Conservation (phyloP, 2,888 invertebrate species). For the Julus scandinavius region DNA sequence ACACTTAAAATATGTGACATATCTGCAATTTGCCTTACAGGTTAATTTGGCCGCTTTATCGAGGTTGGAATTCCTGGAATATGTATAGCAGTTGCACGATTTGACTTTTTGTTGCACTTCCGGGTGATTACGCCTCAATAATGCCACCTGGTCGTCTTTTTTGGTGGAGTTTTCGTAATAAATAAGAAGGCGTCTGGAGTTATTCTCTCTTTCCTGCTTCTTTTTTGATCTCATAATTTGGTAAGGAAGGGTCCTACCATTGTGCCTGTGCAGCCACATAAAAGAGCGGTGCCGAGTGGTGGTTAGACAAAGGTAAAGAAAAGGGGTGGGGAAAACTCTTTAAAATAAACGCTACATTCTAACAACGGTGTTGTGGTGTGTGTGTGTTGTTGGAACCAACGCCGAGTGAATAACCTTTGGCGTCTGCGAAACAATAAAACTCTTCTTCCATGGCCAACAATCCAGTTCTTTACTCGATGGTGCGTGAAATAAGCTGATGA, state of each 20-base stretch:
- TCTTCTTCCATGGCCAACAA: not conserved
- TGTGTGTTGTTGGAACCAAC: too few relatives aligned
- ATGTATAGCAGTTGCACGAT: not conserved
- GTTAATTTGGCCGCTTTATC: too few relatives aligned
- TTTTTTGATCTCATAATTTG: conserved; percentile 26
- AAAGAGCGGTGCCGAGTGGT: not conserved
- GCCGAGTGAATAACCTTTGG: not conserved
- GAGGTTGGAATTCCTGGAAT: not conserved
- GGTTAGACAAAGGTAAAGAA: not conserved
- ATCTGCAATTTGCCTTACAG: too few relatives aligned
- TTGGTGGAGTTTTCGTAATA: conserved; percentile 13
- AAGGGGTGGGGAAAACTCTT: not conserved
- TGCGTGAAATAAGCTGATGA: too few relatives aligned
- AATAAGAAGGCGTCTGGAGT: not conserved
- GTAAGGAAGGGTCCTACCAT: not conserved
- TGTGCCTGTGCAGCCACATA: not conserved
- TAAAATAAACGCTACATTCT: conserved; percentile 11
- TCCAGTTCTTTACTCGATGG: not conserved
- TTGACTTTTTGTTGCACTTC: not conserved
- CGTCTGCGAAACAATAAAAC: not conserved
- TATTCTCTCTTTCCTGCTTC: not conserved
- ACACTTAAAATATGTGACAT: too few relatives aligned
- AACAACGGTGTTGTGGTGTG: conserved; percentile 8
- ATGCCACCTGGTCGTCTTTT: not conserved
- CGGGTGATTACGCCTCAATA: conserved; percentile 28